Conservation (phyloP, 2,797 vertebrate species). For the Phrynocephalus guinanensis region DNA sequence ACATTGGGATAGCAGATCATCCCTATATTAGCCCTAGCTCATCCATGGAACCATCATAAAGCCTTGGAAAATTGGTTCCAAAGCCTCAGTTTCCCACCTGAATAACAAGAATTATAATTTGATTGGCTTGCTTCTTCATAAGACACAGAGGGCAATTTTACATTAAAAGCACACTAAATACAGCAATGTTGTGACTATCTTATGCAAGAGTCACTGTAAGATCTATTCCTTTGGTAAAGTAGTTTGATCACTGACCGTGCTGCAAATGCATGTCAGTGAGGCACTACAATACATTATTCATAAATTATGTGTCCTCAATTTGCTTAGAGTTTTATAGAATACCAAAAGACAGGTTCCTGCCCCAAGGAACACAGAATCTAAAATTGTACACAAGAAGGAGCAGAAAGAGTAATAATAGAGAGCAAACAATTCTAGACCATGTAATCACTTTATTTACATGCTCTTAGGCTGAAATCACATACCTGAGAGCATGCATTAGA, state of each 20-base stretch:
- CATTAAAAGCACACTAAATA: neutral
- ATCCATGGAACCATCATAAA: neutral
- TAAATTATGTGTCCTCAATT: neutral
- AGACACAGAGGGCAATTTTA: neutral
- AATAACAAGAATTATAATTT: slow-evolving; percentile 8
- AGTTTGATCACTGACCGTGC: neutral
- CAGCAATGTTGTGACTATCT: neutral
- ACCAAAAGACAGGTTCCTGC: too few relatives aligned
- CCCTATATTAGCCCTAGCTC: neutral
- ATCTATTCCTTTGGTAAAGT: neutral
- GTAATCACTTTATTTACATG: neutral
- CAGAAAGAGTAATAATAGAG: neutral
- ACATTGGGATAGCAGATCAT: neutral
- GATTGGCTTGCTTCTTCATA: neutral
- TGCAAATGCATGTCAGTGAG: neutral
- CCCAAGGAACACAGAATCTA: neutral
- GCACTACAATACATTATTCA: neutral
- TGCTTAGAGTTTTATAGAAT: neutral
- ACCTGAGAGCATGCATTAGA: neutral
- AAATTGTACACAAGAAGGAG: neutral
- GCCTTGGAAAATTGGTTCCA: neutral
- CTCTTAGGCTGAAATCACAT: neutral
- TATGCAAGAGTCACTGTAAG: neutral
- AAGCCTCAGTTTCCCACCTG: neutral
- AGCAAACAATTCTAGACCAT: neutral